A percentile compares a stretch with the other conserved stretches of the same genome.
Conservation (phyloP, 2,888 invertebrate species). For the Hypolimnas misippus region DNA sequence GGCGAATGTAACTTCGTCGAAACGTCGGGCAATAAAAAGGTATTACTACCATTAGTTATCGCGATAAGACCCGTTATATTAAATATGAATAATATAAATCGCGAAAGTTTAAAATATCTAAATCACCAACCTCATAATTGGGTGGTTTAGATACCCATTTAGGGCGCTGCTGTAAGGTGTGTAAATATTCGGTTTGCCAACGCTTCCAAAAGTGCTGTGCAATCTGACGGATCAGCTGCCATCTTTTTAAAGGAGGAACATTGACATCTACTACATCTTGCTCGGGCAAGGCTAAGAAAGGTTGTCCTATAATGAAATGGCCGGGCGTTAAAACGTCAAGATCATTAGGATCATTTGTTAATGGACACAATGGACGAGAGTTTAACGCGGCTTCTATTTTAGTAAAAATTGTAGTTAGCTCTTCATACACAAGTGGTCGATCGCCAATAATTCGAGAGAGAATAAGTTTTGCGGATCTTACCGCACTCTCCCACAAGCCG, state of each 20-base stretch:
- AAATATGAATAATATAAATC: no score
- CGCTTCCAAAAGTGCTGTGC: neutral
- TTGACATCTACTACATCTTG: neutral
- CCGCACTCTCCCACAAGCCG: neutral
- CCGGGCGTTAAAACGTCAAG: neutral
- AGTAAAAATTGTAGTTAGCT: neutral
- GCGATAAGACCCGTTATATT: no score
- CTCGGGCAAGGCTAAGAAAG: neutral
- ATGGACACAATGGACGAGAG: neutral
- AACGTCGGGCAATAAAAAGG: no score
- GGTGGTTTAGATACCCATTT: neutral
- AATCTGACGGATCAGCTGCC: neutral
- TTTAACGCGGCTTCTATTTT: neutral
- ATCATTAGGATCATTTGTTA: neutral
- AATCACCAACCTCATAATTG: no score
- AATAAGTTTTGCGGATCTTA: neutral
- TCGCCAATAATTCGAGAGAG: neutral
- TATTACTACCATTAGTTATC: no score
- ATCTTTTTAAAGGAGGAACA: neutral
- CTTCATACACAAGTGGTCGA: neutral
- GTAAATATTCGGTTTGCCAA: neutral
- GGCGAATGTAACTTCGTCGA: no score
- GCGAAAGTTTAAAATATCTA: no score
- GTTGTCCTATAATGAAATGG: neutral
- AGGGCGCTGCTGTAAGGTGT: neutral